Base-by-base conservation (phyloP, 2,888 invertebrate species). In the Holacanthella duospinosa region DNA sequence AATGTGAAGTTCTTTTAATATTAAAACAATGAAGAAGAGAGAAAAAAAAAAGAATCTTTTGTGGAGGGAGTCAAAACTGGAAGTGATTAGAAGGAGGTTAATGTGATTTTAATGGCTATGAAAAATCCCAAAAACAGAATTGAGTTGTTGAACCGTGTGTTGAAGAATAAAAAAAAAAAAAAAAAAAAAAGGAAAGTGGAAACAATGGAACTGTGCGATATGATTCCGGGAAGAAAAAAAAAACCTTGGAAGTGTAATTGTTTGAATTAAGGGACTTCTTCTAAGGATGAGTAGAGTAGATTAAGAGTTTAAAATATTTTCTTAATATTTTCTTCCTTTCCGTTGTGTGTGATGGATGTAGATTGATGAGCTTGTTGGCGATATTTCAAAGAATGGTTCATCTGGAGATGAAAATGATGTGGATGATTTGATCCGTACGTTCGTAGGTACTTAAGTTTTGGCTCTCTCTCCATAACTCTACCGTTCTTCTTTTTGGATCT, bases 31-130 rank as follows among this genome's bases (percentile, higher is more conserved):
- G 55, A 55, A 55, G 27, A 55, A 19, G 27, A 55, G 55, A 19
- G 25, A 55, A 48, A 48, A 21, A 24, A 24, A 48, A 48, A 48
- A 24, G 19, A 26, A 55, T 55, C 57, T 29, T 56, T 29, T n/a
- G 43, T 59, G 16, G 43, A 43, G 6, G 19, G 43, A 36, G 21
- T 43, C 43, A 12, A 36, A 25, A 56, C n/a, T 28, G 44, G 55
- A 55, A 65, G 55, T 63, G 71, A 71, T 72, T 72, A 71, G 72
- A 72, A 71, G 70, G 72, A 72, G 72, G 72, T 71, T 72, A 72
- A 72, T 71, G 71, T 57, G 72, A 70, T 71, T 72, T 72, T 72
- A 72, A 72, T 71, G 71, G 68, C 62, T 68, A 69, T 68, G 67
- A 70, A 69, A 69, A 69, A 72, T 70, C 70, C 70, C 72, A 71